A percentile compares a stretch with the other conserved stretches of the same genome.
Evolutionary conservation across 2,113 vertebrate genomes (phyloP).

Genomic region (Alaudala cheleensis): DNA sequence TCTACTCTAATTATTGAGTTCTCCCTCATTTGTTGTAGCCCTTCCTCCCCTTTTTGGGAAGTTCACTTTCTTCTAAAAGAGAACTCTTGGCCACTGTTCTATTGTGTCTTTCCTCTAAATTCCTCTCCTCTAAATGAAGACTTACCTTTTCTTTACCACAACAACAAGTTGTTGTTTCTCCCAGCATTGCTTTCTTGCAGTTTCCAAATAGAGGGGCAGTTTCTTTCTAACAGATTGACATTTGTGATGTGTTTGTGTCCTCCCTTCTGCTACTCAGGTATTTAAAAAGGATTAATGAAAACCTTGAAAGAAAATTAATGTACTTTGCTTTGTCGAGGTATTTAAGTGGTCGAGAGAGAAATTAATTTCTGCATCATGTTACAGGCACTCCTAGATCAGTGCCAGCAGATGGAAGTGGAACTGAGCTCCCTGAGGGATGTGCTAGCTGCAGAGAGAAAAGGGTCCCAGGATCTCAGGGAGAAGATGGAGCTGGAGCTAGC

Average conservation of each 20-base stretch:
- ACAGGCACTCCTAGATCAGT: constrained; percentile 83
- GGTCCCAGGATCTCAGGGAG: constrained; percentile 24
- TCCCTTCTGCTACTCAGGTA: not conserved
- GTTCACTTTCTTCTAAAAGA: not conserved
- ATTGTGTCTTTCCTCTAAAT: not conserved
- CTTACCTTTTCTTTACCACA: not conserved
- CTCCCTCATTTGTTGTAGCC: not conserved
- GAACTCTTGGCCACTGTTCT: not conserved
- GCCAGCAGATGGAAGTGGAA: constrained; percentile 84
- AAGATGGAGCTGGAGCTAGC: constrained; percentile 74
- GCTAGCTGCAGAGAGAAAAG: constrained; percentile 73
- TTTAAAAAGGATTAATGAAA: not conserved
- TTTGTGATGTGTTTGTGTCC: not conserved
- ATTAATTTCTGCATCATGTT: not conserved
- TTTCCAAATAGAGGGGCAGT: not conserved
- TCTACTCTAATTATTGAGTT: not conserved
- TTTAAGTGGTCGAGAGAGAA: not conserved
- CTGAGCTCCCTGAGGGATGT: constrained; percentile 59
- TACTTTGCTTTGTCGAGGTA: not conserved
- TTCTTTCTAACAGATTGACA: not conserved
- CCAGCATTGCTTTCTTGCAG: not conserved
- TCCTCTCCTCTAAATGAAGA: not conserved
- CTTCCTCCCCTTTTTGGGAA: not conserved
- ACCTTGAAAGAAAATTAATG: not conserved
- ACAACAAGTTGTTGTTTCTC: not conserved